Base-by-base conservation (phyloP, 2,888 invertebrate species). In the Orthosia incerta region DNA sequence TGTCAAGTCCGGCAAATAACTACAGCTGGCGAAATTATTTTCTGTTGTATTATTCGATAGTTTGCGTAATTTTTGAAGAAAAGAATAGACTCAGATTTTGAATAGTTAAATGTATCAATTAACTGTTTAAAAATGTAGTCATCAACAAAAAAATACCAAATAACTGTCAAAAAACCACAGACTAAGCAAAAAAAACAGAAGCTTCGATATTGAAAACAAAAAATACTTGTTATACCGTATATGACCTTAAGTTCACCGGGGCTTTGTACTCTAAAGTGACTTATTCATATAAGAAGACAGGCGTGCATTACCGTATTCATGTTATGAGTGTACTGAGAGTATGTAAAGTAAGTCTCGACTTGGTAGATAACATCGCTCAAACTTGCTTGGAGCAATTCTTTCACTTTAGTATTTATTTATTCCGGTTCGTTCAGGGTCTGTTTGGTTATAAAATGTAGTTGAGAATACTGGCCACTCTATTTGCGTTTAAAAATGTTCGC, bases 231-330 rank as follows among this genome's bases (percentile, higher is more conserved):
- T 59, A 23, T 31, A 59, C 74, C n/a, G 15, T 45, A 62, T 23
- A 67, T 83, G 74, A 79, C 80, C 83, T 80, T 68, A 79, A 56
- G 64, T 75, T 64, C 48, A 31, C 15, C 23, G 60, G 79, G 74
- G 80, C 85, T 86, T 84, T 85, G 86, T 74, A 71, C 85, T 86
- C 26, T 84, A 53, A 79, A 85, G 79, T 76, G 76, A 70, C 69
- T 77, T 81, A 74, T 72, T 75, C 76, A 74, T 72, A 13, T 46
- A 53, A 31, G 51, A 68, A 67, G 45, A 74, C 69, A 56, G 55
- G 13, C 79, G 51, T 59, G 31, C n/a, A n/a, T n/a, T n/a, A n/a
- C 69, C 59, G 68, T 73, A 76, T 71, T 82, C 75, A 60, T 62
- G 63, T 48, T 51, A 51, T 31, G 71, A 72, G 23, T 61, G 23